Evolutionary conservation across 2,113 vertebrate genomes (phyloP).

Genomic region (Pantherophis guttatus): DNA sequence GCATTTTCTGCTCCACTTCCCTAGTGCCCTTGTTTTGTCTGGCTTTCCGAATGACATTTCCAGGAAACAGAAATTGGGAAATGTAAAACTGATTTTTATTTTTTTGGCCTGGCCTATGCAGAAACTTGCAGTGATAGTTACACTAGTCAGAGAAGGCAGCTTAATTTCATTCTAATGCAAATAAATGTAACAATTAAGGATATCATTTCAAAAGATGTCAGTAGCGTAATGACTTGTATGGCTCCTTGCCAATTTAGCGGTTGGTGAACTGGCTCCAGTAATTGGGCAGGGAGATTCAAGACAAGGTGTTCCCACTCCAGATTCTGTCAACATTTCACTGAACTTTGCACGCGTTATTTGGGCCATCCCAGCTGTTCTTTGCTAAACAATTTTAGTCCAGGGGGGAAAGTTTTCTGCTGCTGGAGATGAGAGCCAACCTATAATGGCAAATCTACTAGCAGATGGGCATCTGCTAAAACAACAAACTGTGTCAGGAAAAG

Average conservation of each 20-base stretch:
- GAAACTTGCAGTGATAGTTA: constrained; percentile 16
- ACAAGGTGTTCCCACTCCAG: constrained; percentile 63
- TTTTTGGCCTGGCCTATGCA: background rate
- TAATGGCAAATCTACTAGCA: background rate
- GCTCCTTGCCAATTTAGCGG: constrained; percentile 73
- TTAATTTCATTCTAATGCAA: constrained; percentile 73
- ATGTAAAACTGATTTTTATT: constrained; percentile 36
- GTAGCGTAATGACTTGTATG: constrained; percentile 72
- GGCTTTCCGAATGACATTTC: constrained; percentile 47
- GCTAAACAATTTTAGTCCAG: constrained; percentile 51
- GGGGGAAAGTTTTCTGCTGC: constrained; percentile 43
- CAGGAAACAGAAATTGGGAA: constrained; percentile 51
- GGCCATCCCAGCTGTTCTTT: constrained; percentile 52
- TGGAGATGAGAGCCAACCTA: background rate
- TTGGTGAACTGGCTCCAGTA: constrained; percentile 72
- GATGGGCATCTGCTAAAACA: constrained; percentile 47
- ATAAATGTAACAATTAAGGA: constrained; percentile 77
- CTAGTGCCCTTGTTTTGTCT: constrained; percentile 55
- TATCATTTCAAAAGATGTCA: constrained; percentile 75
- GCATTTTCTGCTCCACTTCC: constrained; percentile 54
- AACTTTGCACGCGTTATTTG: constrained; percentile 60
- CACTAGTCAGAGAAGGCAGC: constrained; percentile 38
- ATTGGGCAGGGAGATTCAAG: constrained; percentile 64
- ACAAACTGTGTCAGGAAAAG: constrained; percentile 30
- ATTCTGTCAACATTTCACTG: constrained; percentile 64